Base-by-base conservation (phyloP, 1,140 invertebrate genomes). In the Vollenhovia emeryi region DNA sequence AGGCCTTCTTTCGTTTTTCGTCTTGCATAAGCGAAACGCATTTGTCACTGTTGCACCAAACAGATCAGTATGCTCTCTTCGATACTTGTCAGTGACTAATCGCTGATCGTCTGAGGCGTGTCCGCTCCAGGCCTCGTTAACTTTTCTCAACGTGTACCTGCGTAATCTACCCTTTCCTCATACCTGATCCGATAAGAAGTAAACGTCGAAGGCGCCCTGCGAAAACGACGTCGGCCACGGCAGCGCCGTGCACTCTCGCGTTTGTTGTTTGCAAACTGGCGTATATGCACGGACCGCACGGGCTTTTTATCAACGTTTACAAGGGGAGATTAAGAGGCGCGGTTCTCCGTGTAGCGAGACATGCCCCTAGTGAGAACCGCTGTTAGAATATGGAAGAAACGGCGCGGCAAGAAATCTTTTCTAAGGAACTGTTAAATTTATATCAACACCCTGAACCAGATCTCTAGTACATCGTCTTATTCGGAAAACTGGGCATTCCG, bases 1-100 rank as follows among this genome's bases (percentile, higher is more conserved):
- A 43, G 15, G 21, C 13, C 9, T 30, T 57, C 13, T 59, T 57
- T 36, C 73, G 15, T 40, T 40, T 48, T 36, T 40, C 45, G 33
- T 68, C 55, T 80, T 33, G 52, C 60, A 55, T 55, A 48, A 36
- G 13, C 40, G 45, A 85, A 30, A 24, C 33, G 68, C 87, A 57
- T 87, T 89, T 85, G 55, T 87, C 86, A 85, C 48, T 80, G 69
- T 85, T 88, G 50, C 75, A 68, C 48, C 69, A 50, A 69, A 59
- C n/a, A 62, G 76, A 87, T 87, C 76, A 71, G 59, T 84, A 62
- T 45, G 59, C 15, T 18, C 74, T 48, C 57, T 5, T 88, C 66
- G 79, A 62, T 78, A 69, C 79, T 84, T 87, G 48, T 27, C 48
- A 71, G 80, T 88, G 87, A 88, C 87, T 88, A 88, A 88, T 88